Base-by-base conservation (phyloP, 2,888 invertebrate genomes). In the Heliconius cydno region DNA sequence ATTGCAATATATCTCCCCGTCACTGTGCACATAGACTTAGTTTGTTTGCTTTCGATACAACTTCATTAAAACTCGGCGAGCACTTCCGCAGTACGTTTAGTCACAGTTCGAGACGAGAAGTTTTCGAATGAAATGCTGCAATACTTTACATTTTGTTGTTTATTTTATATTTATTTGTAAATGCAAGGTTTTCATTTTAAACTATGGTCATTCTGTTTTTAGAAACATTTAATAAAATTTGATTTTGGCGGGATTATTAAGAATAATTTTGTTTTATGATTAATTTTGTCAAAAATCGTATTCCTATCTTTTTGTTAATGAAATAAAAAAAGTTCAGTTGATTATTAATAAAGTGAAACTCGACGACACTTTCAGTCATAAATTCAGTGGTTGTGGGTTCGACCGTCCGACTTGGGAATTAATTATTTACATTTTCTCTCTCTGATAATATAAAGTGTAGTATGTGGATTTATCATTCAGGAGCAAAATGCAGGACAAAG, bases 1-100 rank as follows among this genome's bases (percentile, higher is more conserved):
- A 60, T n/a, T 10, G 60, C n/a, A 60, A 60, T 60, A 73, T 52
- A 60, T 38, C n/a, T 13, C 46, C 25, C 68, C 28, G 46, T 77
- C 65, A 77, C 22, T 77, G 52, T 80, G 63, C 30, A 70, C 46
- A 74, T 25, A 73, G 71, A 60, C 10, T 73, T 73, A 72, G 76
- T 66, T 75, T 57, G 34, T 68, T 70, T 68, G 63, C 80, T 77
- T 77, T 80, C 80, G 77, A 80, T 77, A 80, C 80, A 77, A 80
- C 77, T 80, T 80, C 77, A 80, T 80, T 80, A 80, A 80, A 80
- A 80, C 74, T 80, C 80, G 73, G 73, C 71, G 57, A 77, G 73
- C 77, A 80, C 77, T 80, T 80, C 74, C 74, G 73, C 19, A 60
- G 77, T 68, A 77, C 77, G 80, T 77, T 77, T 77, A 77, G 80